Conservation (phyloP, 1,140 invertebrate genomes). For the Limonius californicus region DNA sequence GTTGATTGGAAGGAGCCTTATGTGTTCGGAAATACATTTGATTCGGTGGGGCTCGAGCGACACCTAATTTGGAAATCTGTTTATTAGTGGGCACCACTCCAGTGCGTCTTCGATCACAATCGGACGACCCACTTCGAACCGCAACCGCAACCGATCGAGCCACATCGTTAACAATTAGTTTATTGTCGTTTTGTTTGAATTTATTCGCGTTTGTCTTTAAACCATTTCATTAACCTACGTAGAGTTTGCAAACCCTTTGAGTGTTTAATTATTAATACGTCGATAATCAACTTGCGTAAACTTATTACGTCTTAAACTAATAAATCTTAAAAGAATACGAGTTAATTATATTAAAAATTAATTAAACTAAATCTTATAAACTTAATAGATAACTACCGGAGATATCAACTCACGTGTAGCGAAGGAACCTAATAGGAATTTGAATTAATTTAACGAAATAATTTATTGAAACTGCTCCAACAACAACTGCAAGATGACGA, state of each 20-base stretch:
- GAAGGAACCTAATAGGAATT: background rate
- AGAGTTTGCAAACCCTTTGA: background rate
- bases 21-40: slow-evolving; percentile 39
- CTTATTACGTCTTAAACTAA: no score
- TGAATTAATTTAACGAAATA: background rate
- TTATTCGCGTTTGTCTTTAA: background rate
- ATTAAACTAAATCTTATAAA: no score
- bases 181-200: background rate
- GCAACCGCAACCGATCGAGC: slow-evolving; percentile 8
- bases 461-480: background rate
- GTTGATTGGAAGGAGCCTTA: slow-evolving; percentile 39
- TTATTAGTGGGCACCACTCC: slow-evolving; percentile 25
- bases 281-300: background rate
- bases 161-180: background rate
- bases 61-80: slow-evolving; percentile 44
- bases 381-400: no score
- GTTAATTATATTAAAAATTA: no score
- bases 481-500: slow-evolving; percentile 30
- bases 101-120: background rate
- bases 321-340: no score
- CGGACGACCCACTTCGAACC: slow-evolving; percentile 12
- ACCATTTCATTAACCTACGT: background rate
- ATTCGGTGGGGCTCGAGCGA: slow-evolving; percentile 43
- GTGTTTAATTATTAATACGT: background rate
- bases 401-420: no score